Evolutionary conservation across 2,113 vertebrate genomes (phyloP), one percentile per base, ranked within the genome.

Genomic region (Phalacrocorax carbo): DNA sequence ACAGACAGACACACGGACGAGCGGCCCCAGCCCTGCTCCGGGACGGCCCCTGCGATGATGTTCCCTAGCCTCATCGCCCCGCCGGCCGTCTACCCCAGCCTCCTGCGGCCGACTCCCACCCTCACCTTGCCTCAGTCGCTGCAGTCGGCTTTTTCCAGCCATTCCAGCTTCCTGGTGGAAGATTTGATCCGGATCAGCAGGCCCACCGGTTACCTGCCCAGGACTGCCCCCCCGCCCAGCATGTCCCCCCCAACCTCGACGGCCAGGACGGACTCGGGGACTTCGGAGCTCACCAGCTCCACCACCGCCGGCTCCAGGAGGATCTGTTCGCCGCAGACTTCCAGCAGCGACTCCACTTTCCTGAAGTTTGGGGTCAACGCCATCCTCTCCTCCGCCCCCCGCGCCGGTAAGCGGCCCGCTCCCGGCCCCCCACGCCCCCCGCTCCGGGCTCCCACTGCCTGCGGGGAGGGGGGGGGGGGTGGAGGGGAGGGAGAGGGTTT

Each of bases 341-440:
- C 98, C 71, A 90, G 88, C 94, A 76, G 65, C 85, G 98, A 99
- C 40, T 96, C 99, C 38, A 98, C 98, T 57, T 99, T 98, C 97
- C 98, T 99, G 11, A 99, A 99, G 98, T 99, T 99, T 82, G 99
- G 99, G 38, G 99, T 99, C 90, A 99, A 99, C 55, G 99, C 99
- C 88, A 99, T 99, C 70, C 99, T 99, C 66, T 98, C 99, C 19
- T 99, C 99, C 6, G 90, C 98, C 19, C 98, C 99, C 66, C 98
- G 99, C 68, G 96, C 97, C 61, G 98, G 99, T 99, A 98, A 98
- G 98, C 38, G 68, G 23, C 19, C 32, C 44, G 52, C 38, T 78
- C 44, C 64, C 48, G 25, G 20, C 34, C 29, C 3, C 51, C 38
- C 48, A 2, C 10, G 5, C 48, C 29, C 3, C 51, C 38, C 48